phyloP scores from a whole-genome alignment of 2,113 vertebrate genomes.

The Psilopsiagon aymara region DNA sequence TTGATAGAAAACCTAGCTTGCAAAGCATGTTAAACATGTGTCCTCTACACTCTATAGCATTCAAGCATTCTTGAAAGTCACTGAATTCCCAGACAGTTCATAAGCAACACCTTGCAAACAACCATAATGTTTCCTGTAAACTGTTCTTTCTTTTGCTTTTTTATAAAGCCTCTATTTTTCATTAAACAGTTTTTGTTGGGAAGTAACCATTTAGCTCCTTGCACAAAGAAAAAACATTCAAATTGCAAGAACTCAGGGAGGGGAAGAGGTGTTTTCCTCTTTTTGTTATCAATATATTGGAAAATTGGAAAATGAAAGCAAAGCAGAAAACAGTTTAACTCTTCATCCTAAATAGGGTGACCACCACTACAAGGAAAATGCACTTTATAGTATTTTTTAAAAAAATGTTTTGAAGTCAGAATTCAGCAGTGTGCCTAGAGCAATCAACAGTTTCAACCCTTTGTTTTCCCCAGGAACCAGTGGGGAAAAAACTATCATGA shows the following conservation, averaged over 20 bases:
- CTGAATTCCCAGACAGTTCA: not conserved
- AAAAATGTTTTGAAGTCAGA: not conserved
- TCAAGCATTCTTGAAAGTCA: not conserved
- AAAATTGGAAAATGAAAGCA: not conserved
- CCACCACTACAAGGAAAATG: not conserved
- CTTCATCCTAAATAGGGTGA: not conserved
- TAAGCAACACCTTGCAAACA: not conserved
- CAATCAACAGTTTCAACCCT: not conserved
- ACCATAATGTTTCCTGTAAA: not conserved
- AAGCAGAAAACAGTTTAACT: not conserved
- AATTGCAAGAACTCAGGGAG: not conserved
- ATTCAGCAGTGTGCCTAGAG: not conserved
- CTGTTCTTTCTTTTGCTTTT: not conserved
- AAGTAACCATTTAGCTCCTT: not conserved
- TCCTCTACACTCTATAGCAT: not conserved
- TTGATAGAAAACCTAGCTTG: not conserved
- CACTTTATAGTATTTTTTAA: not conserved
- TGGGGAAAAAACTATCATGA: not conserved
- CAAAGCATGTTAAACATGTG: not conserved
- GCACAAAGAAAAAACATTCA: not conserved
- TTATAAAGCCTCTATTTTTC: not conserved
- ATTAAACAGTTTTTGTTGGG: not conserved
- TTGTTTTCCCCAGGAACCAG: not conserved
- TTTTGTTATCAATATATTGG: not conserved
- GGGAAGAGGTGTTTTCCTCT: not conserved